Percentiles rank a stretch among this genome's conserved stretches.
These are phyloP conservation scores for Trochalopteron elliotii DNA, from an alignment of 2,113 vertebrate genomes.

Conservation along the genomic window DNA sequence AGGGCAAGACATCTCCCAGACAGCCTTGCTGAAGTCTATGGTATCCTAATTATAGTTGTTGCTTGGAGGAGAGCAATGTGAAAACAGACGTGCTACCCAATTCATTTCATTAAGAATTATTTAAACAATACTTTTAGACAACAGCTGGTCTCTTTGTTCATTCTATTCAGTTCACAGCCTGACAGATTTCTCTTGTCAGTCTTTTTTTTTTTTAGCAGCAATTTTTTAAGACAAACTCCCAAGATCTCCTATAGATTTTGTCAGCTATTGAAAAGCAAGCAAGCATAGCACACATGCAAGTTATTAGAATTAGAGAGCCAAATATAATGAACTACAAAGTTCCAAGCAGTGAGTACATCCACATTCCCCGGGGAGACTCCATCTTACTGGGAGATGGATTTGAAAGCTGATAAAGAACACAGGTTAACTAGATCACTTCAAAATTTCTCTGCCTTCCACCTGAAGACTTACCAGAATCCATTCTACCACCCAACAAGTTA, in stretches of 20 bases:
- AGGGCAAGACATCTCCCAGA: not conserved
- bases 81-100: not conserved
- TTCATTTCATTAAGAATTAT: not conserved
- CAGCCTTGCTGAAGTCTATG: not conserved
- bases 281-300: slow-evolving; percentile 39
- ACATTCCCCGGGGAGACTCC: not conserved
- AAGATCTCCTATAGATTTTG: slow-evolving; percentile 19
- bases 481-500: not conserved
- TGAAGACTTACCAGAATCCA: not conserved
- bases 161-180: not conserved
- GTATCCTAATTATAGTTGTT: not conserved
- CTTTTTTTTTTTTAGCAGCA: not conserved
- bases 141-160: not conserved
- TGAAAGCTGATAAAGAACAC: not conserved
- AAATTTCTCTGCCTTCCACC: not conserved
- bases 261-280: slow-evolving; percentile 37
- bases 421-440: not conserved
- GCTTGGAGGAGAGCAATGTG: not conserved
- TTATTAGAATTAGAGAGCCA: slow-evolving; percentile 21
- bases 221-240: not conserved
- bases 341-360: slow-evolving; percentile 39
- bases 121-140: not conserved
- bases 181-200: not conserved
- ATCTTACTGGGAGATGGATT: not conserved
- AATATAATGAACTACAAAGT: slow-evolving; percentile 31